These are phyloP conservation scores for Drosophila tropicalis DNA, from an alignment of 1,140 invertebrate species.

Conservation along the genomic window DNA sequence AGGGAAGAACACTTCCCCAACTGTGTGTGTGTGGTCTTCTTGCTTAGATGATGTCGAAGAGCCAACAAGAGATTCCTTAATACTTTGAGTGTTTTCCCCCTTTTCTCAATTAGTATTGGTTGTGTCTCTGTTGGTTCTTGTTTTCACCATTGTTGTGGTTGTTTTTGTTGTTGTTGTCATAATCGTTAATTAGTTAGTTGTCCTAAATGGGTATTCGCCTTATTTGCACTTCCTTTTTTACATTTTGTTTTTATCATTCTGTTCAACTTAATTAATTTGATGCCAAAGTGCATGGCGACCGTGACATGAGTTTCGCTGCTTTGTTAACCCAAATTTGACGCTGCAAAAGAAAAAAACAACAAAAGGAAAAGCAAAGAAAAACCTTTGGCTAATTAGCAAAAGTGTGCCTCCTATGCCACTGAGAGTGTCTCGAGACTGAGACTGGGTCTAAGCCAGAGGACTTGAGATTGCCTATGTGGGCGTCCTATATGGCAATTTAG, in stretches of 20 bases:
- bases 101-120: conserved; percentile 1
- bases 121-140: neutral
- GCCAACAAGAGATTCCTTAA: neutral
- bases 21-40: conserved; percentile 2
- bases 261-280: conserved; percentile 82
- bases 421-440: conserved; percentile 1
- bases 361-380: conserved; percentile 8
- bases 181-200: conserved; percentile 68
- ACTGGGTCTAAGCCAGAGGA: conserved; percentile 2
- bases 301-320: conserved; percentile 29
- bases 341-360: too few species aligned
- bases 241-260: conserved; percentile 15
- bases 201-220: conserved; percentile 41
- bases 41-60: neutral
- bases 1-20: neutral
- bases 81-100: neutral
- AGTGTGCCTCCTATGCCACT: conserved; percentile 37
- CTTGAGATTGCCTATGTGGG: conserved; percentile 5
- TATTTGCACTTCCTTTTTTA: conserved; percentile 32
- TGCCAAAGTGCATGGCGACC: conserved; percentile 33
- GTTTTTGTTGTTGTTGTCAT: conserved; percentile 59
- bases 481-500: conserved; percentile 13
- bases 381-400: conserved; percentile 75
- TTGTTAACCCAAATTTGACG: conserved; percentile 77
- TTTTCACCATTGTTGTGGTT: conserved; percentile 27